Evolutionary conservation across 2,888 invertebrate genomes (phyloP).

Genomic region (Onthophagus sagittarius): DNA sequence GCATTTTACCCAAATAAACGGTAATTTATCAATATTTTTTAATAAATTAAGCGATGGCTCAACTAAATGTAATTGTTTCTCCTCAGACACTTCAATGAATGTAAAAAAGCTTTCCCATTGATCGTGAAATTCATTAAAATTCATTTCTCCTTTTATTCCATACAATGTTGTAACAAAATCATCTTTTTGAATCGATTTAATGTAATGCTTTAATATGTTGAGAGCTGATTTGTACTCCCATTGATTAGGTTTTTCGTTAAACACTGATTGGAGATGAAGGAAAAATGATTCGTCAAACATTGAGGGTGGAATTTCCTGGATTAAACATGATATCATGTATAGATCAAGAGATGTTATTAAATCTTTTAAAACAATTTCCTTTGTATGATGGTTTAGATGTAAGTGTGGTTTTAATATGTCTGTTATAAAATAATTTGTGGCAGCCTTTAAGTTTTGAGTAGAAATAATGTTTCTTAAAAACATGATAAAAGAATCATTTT

Average conservation of each 20-base stretch:
- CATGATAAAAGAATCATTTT: not conserved
- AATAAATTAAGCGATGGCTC: not conserved
- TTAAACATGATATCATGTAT: not conserved
- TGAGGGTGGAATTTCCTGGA: not conserved
- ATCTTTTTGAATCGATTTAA: not conserved
- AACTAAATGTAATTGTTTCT: constrained; percentile 7
- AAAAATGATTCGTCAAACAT: not conserved
- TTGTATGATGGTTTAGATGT: not conserved
- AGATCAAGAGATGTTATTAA: not conserved
- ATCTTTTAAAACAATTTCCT: not conserved
- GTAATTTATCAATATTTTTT: not conserved
- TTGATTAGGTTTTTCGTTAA: not conserved
- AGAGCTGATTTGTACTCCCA: not conserved
- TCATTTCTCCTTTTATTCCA: not conserved
- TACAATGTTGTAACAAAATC: not conserved
- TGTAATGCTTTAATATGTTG: not conserved
- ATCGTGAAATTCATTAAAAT: not conserved
- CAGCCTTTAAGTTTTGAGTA: not conserved
- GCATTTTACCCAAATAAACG: not conserved
- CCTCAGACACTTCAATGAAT: not conserved
- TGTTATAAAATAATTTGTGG: not conserved
- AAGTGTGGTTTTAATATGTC: not conserved
- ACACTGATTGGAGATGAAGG: not conserved
- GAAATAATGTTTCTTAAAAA: not conserved
- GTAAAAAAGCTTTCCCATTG: not conserved